Percentiles rank a stretch among this genome's conserved stretches.
phyloP scores from a whole-genome alignment of 2,888 invertebrate genomes.

The Dolichopus griseipennis region DNA sequence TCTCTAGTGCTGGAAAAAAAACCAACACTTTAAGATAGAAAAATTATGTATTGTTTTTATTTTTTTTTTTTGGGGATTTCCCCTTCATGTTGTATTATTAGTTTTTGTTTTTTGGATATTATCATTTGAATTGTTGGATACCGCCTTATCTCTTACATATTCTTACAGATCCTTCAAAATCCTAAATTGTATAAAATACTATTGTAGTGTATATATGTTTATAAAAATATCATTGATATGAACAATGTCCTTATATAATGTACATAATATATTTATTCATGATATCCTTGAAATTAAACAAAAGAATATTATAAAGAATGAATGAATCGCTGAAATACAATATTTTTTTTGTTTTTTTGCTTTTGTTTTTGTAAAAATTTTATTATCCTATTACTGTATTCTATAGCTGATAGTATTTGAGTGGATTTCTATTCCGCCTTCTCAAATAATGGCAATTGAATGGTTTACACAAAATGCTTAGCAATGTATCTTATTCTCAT shows the following conservation, averaged over 20 bases:
- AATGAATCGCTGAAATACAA: neutral
- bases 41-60: too few relatives aligned
- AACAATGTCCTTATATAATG: too few relatives aligned
- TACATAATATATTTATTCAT: too few relatives aligned
- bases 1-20: too few relatives aligned
- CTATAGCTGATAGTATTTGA: neutral
- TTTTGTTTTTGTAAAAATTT: neutral
- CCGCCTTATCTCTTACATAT: neutral
- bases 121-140: neutral
- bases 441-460: neutral
- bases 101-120: neutral
- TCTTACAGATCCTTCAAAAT: neutral
- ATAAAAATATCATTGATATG: too few relatives aligned
- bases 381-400: neutral
- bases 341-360: neutral
- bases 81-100: too few relatives aligned
- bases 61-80: too few relatives aligned
- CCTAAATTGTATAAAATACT: too few relatives aligned
- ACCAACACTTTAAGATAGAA: too few relatives aligned
- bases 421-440: neutral
- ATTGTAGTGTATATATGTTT: too few relatives aligned
- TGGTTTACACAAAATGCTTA: neutral
- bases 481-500: neutral
- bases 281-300: neutral
- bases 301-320: neutral